phyloP scores from a whole-genome alignment of 2,797 vertebrate species.

The Valencia hispanica region DNA sequence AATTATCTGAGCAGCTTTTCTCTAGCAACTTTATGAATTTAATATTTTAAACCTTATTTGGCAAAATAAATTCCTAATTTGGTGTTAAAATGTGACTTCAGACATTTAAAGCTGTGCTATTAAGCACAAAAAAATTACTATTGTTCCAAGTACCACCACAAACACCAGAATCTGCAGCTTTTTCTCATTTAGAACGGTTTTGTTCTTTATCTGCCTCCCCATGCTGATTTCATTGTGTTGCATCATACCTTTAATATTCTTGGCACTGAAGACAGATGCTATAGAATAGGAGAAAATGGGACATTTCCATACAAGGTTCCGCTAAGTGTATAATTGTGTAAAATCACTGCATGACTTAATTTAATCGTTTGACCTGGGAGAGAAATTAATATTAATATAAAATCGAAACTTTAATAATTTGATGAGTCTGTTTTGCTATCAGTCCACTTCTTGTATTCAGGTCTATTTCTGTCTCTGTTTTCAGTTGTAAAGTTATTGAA shows the following conservation, averaged over 20 bases:
- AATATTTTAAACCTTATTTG: background rate
- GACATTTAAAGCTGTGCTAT: background rate
- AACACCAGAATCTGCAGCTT: background rate
- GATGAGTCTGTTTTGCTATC: conserved; percentile 5
- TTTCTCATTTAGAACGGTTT: background rate
- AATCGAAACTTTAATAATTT: conserved; percentile 25
- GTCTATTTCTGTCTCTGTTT: conserved; percentile 37
- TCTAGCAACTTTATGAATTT: background rate
- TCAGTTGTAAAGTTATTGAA: conserved; percentile 37
- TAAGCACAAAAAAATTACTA: background rate
- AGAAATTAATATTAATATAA: conserved; percentile 7
- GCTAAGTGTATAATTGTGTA: conserved; percentile 32
- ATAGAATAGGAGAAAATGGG: conserved; percentile 24
- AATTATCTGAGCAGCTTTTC: background rate
- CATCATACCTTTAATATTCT: conserved; percentile 61
- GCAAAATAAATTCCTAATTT: background rate
- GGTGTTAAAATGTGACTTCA: background rate
- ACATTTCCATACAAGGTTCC: conserved; percentile 23
- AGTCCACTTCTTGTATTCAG: conserved; percentile 10
- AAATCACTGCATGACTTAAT: conserved; percentile 31
- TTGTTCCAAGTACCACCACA: background rate
- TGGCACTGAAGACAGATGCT: conserved; percentile 20
- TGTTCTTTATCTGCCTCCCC: background rate
- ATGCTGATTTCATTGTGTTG: conserved; percentile 61
- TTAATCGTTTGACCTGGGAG: background rate